These are phyloP conservation scores for Ectemnius continuus DNA, from an alignment of 2,888 invertebrate species.

Conservation along the genomic window DNA sequence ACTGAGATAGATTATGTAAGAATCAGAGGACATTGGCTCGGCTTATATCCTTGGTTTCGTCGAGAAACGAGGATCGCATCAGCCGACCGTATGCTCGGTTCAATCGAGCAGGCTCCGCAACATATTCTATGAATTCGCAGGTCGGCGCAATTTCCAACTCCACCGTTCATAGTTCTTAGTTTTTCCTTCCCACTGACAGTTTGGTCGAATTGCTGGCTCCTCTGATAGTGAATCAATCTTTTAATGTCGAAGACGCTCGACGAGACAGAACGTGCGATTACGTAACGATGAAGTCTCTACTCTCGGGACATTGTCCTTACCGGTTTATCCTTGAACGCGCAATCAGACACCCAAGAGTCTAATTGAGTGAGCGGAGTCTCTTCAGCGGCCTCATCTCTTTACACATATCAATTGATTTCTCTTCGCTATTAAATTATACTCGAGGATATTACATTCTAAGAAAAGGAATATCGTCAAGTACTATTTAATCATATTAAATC, in stretches of 20 bases:
- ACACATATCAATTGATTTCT: slow-evolving; percentile 16
- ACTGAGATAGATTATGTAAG: slow-evolving; percentile 55
- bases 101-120: neutral
- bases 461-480: too few species aligned
- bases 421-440: slow-evolving; percentile 2
- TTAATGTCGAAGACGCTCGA: too few species aligned
- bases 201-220: too few species aligned
- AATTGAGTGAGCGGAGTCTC: slow-evolving; percentile 38
- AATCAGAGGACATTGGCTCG: slow-evolving; percentile 60
- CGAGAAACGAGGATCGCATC: slow-evolving; percentile 20
- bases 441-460: too few species aligned
- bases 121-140: slow-evolving; percentile 7
- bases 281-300: slow-evolving; percentile 31
- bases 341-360: slow-evolving; percentile 29
- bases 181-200: too few species aligned
- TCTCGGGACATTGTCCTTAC: slow-evolving; percentile 42
- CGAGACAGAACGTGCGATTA: neutral
- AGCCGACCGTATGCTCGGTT: slow-evolving; percentile 11
- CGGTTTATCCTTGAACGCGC: slow-evolving; percentile 45
- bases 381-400: neutral
- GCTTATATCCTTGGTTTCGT: slow-evolving; percentile 58
- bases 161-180: too few species aligned
- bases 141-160: neutral
- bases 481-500: too few species aligned
- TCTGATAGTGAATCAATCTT: too few species aligned